Evolutionary conservation across 1,140 invertebrate species (phyloP).

Genomic region (Mycetomoellerius zeteki): DNA sequence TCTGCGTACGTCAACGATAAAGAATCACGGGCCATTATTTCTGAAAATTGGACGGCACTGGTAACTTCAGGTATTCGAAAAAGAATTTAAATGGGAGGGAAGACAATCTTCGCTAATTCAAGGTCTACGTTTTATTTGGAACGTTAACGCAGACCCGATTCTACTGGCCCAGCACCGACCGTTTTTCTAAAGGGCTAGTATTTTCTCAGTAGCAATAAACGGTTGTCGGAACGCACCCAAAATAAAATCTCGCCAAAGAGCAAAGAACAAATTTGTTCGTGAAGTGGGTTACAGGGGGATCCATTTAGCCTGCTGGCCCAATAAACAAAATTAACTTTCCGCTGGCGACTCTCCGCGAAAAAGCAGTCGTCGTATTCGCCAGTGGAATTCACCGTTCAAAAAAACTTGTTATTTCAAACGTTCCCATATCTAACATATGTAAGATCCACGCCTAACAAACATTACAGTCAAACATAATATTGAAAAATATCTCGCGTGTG

Average conservation of each 20-base stretch:
- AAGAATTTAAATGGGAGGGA: neutral
- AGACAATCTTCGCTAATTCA: conserved; percentile 6
- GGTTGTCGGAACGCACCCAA: conserved; percentile 72
- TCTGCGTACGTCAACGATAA: neutral
- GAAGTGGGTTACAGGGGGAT: conserved; percentile 46
- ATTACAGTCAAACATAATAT: neutral
- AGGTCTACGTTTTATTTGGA: conserved; percentile 11
- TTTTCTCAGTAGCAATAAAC: conserved; percentile 76
- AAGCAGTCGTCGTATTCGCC: conserved; percentile 71
- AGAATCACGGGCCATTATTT: neutral
- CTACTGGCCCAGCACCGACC: neutral
- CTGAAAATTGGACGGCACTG: neutral
- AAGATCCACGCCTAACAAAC: conserved; percentile 25
- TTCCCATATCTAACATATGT: neutral
- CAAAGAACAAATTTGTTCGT: conserved; percentile 64
- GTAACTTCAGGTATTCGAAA: neutral
- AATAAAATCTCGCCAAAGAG: conserved; percentile 74
- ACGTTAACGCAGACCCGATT: neutral
- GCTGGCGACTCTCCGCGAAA: conserved; percentile 67
- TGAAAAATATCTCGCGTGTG: conserved; percentile 6
- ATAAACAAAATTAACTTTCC: conserved; percentile 79
- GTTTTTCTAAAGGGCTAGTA: conserved; percentile 65
- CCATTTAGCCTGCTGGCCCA: conserved; percentile 27
- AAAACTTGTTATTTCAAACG: conserved; percentile 41
- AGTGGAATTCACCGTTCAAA: conserved; percentile 61